Base-by-base conservation (phyloP, 2,888 invertebrate species). In the Cephus spinipes region DNA sequence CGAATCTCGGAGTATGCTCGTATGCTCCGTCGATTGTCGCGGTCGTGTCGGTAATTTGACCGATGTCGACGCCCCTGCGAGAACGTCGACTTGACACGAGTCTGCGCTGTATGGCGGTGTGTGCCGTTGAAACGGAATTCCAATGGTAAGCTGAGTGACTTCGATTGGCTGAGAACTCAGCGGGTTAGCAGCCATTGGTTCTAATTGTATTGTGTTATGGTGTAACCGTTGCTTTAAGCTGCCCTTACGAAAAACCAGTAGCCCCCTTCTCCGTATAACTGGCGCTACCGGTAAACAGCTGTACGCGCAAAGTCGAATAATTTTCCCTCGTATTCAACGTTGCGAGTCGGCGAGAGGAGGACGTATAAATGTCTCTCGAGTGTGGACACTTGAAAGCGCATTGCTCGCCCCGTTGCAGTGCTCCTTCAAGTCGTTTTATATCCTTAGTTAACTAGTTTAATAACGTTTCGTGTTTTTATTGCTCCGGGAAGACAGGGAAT, bases 211-310 rank as follows among this genome's bases (percentile, higher is more conserved):
- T 80, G 76, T 77, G 76, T 77, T 78, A 80, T 77, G 76, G 81
- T 73, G 79, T 81, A 81, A 81, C 80, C 81, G 81, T 80, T 80
- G 73, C 79, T 80, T 80, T 76, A 76, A 81, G 80, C 76, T 23
- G 69, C 31, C 32, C 12, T 30, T 30, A 69, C 69, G 69, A 31
- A 75, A 79, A 81, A 80, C 80, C 80, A 80, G 76, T 74, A 80
- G 76, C 77, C 77, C 76, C 73, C 35, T 35, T 35, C 35, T 73
- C 71, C n/a, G 40, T 74, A 40, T 73, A 76, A 79, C 79, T 75
- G 78, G 73, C 81, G 78, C 77, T 81, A 79, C 79, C 81, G 78
- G 81, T 78, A 77, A 79, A 82, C 80, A 78, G 81, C 78, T 79
- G 80, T 78, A 71, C 76, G 74, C 40, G 32, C 32, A 23, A 15